A percentile compares a stretch with the other conserved stretches of the same genome.
Conservation (phyloP, 2,113 vertebrate species). For the Lota lota region DNA sequence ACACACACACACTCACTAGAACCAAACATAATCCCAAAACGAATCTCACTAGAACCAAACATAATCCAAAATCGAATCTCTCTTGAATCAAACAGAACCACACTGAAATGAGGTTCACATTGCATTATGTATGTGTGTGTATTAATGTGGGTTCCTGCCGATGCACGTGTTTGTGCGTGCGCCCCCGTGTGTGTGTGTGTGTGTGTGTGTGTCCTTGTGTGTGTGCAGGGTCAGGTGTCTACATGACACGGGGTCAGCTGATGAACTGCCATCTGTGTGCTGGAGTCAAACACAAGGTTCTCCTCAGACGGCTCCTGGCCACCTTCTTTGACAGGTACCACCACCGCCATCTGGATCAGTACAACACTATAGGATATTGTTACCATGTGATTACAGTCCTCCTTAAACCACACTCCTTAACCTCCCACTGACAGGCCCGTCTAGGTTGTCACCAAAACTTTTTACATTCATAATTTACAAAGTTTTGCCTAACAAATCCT, state of each 20-base stretch:
- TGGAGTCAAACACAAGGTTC: slow-evolving; percentile 94
- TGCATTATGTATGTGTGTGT: not conserved
- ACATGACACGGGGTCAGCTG: slow-evolving; percentile 94
- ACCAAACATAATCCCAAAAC: not conserved
- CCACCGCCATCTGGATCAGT: too few species aligned
- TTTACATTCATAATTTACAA: too few species aligned
- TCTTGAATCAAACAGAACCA: not conserved
- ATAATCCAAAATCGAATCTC: not conserved
- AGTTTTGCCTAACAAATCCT: too few species aligned
- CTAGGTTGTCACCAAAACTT: too few species aligned
- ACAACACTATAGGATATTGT: too few species aligned
- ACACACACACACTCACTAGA: not conserved
- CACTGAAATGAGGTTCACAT: not conserved
- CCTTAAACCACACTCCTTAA: too few species aligned
- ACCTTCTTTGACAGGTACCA: slow-evolving; percentile 94
- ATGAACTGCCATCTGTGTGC: slow-evolving; percentile 98
- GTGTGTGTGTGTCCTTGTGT: slow-evolving; percentile 6
- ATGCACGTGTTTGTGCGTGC: slow-evolving; percentile 2
- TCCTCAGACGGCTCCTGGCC: slow-evolving; percentile 88
- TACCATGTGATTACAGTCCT: too few species aligned
- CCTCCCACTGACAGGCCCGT: too few species aligned
- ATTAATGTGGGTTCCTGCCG: not conserved
- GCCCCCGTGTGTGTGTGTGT: slow-evolving; percentile 7
- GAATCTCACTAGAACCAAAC: too few species aligned
- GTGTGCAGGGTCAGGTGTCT: slow-evolving; percentile 85